These are phyloP conservation scores for Pristionchus mayeri DNA, from an alignment of 2,888 invertebrate genomes.

Conservation along the genomic window DNA sequence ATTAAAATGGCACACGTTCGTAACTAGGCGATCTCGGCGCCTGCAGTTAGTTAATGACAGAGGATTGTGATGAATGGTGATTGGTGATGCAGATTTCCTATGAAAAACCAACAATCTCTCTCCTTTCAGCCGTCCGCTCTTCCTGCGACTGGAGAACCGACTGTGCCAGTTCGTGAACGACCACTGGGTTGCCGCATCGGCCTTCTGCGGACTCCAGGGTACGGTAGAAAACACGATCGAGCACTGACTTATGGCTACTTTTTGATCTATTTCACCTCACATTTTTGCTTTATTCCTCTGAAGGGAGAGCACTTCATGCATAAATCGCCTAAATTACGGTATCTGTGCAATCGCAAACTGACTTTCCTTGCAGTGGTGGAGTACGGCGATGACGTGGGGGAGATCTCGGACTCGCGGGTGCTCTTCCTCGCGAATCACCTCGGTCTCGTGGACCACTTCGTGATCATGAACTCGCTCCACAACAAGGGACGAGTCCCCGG, in stretches of 20 bases:
- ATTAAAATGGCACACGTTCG: too few relatives aligned
- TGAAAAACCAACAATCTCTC: too few relatives aligned
- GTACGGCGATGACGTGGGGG: constrained; percentile 62
- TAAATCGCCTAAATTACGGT: too few relatives aligned
- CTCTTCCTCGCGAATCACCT: constrained; percentile 72
- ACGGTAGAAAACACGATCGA: not conserved
- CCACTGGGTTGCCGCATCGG: constrained; percentile 71
- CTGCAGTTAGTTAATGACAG: too few relatives aligned
- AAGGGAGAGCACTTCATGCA: too few relatives aligned
- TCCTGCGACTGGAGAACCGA: constrained; percentile 69
- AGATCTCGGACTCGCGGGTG: constrained; percentile 55
- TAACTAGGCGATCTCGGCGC: too few relatives aligned
- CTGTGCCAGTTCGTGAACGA: constrained; percentile 73
- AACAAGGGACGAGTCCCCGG: constrained; percentile 66
- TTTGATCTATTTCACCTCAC: too few relatives aligned
- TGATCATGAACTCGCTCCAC: constrained; percentile 72
- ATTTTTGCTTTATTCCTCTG: too few relatives aligned
- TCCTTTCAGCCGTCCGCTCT: constrained; percentile 64
- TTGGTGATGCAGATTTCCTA: too few relatives aligned
- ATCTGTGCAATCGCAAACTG: not conserved
- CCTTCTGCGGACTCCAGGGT: constrained; percentile 61
- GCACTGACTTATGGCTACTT: too few relatives aligned
- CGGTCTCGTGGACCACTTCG: constrained; percentile 73
- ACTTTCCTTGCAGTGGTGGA: constrained; percentile 57
- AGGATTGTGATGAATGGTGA: too few relatives aligned